Conservation (phyloP, 2,888 invertebrate genomes). For the Urechis unicinctus region DNA sequence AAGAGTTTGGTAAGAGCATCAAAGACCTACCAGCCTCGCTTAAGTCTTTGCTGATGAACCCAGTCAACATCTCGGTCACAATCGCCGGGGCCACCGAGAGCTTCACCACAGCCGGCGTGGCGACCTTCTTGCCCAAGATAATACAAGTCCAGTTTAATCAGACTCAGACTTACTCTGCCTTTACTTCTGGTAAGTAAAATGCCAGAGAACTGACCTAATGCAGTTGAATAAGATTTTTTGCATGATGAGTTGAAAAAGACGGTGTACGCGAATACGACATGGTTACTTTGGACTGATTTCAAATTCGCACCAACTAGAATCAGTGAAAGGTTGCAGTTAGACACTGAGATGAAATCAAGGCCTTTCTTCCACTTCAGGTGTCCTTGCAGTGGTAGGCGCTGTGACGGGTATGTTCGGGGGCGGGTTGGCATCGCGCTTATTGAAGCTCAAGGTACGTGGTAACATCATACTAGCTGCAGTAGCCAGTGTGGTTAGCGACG, state of each 20-base stretch:
- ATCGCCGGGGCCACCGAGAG: conserved; percentile 61
- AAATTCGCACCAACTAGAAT: too few species aligned
- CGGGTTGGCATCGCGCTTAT: conserved; percentile 17
- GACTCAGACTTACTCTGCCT: conserved; percentile 62
- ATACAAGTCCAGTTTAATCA: conserved; percentile 68
- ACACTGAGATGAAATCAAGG: too few species aligned
- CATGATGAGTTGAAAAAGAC: too few species aligned
- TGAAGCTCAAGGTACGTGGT: not conserved
- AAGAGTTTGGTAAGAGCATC: conserved; percentile 11
- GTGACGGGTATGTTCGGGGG: conserved; percentile 39
- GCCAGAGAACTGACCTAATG: not conserved
- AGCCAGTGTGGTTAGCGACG: not conserved
- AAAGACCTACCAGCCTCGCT: conserved; percentile 45
- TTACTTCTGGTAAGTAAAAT: conserved; percentile 58
- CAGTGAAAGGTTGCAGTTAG: too few species aligned
- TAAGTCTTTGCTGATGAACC: conserved; percentile 60
- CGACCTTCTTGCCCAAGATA: conserved; percentile 69
- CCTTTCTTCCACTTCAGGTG: conserved; percentile 21
- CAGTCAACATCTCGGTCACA: conserved; percentile 62
- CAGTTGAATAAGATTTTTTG: too few species aligned
- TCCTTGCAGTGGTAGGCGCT: conserved; percentile 37
- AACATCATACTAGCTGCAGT: not conserved
- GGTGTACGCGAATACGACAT: too few species aligned
- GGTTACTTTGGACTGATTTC: too few species aligned
- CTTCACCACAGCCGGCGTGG: conserved; percentile 58